phyloP scores from a whole-genome alignment of 2,888 invertebrate species.

The Drosophila austrosaltans region DNA sequence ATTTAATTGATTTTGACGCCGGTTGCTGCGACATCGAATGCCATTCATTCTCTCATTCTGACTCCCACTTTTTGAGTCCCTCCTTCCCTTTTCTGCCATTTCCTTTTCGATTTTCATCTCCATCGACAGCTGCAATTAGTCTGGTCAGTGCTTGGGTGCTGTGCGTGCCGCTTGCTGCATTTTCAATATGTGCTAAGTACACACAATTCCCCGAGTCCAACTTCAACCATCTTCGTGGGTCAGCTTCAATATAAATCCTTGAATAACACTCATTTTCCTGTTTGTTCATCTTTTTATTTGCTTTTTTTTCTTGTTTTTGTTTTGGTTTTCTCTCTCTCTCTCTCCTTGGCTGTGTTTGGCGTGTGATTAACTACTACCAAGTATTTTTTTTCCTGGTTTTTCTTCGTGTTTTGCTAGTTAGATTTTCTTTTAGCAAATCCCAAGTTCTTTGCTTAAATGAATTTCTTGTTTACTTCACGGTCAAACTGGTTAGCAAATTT shows the following conservation, averaged over 20 bases:
- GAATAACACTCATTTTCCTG: slow-evolving; percentile 43
- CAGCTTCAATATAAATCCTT: slow-evolving; percentile 29
- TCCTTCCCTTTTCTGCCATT: background rate
- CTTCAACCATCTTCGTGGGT: slow-evolving; percentile 25
- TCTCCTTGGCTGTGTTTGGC: slow-evolving; percentile 45
- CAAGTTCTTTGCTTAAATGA: slow-evolving; percentile 5
- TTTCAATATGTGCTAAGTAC: slow-evolving; percentile 47
- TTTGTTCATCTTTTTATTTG: slow-evolving; percentile 36
- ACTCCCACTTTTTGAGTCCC: background rate
- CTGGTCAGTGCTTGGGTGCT: slow-evolving; percentile 45
- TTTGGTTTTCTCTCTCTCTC: background rate
- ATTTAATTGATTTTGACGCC: slow-evolving; percentile 81
- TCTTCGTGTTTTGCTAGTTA: slow-evolving; percentile 20
- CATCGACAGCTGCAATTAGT: slow-evolving; percentile 68
- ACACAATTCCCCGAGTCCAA: slow-evolving; percentile 10
- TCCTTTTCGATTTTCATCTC: background rate
- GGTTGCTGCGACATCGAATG: slow-evolving; percentile 39
- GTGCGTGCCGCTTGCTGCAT: slow-evolving; percentile 55
- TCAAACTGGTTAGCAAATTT: background rate
- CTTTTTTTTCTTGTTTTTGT: slow-evolving; percentile 38
- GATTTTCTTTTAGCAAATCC: slow-evolving; percentile 3
- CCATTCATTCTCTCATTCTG: background rate
- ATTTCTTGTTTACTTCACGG: slow-evolving; percentile 1
- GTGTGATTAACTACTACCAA: slow-evolving; percentile 69
- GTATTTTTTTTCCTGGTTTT: slow-evolving; percentile 24